Evolutionary conservation across 37 sponge, comb jelly and placozoan species (phyloP).

Genomic region (Crambe crambe): DNA sequence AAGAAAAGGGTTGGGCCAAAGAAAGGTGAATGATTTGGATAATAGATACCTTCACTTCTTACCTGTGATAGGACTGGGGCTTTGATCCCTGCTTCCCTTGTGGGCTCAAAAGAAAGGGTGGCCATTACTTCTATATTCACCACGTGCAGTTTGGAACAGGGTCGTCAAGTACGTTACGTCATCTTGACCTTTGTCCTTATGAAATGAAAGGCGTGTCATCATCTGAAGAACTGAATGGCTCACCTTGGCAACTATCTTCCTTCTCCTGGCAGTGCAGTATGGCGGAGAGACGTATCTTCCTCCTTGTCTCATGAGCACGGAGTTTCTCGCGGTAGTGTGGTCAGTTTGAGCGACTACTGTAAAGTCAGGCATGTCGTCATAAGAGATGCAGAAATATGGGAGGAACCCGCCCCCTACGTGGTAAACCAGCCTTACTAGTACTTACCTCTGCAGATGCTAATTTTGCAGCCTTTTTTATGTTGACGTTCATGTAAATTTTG

Average conservation of each 20-base stretch:
- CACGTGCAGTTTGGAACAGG: too few species aligned
- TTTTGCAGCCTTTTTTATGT: background rate
- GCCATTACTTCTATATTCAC: too few species aligned
- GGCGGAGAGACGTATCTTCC: conserved; percentile 43
- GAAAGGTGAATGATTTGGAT: too few species aligned
- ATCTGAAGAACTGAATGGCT: conserved; percentile 59
- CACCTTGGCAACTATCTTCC: conserved; percentile 55
- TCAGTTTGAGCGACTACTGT: background rate
- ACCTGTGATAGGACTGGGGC: too few species aligned
- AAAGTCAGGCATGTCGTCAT: conserved; percentile 73
- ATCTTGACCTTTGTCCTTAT: too few species aligned
- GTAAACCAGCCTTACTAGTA: conserved; percentile 15
- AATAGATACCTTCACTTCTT: too few species aligned
- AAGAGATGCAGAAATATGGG: conserved; percentile 49
- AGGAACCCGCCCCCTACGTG: conserved; percentile 67
- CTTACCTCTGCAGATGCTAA: background rate
- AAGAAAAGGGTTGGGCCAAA: too few species aligned
- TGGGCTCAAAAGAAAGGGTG: too few species aligned
- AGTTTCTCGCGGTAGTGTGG: background rate
- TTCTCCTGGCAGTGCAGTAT: conserved; percentile 59
- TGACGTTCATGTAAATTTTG: background rate
- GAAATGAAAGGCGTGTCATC: background rate
- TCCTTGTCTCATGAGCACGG: background rate
- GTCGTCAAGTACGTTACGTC: too few species aligned
- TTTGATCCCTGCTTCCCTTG: too few species aligned